Conservation (phyloP, 2,888 invertebrate species). For the Electrophaes corylata region DNA sequence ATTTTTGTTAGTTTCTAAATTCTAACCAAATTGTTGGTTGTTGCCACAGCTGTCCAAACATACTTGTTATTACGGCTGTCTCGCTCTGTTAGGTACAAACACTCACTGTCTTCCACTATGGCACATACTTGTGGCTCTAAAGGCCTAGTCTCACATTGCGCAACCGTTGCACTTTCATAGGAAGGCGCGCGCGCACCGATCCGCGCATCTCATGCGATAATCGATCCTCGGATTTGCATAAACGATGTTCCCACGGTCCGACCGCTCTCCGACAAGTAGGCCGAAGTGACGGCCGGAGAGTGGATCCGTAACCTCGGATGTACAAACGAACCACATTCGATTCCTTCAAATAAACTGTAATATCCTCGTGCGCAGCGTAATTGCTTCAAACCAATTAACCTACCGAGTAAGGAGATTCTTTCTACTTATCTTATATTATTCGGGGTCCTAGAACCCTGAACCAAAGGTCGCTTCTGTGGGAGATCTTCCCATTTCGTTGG, state of each 20-base stretch:
- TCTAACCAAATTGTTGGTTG: neutral
- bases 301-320: conserved; percentile 70
- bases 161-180: conserved; percentile 77
- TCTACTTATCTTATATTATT: neutral
- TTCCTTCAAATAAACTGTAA: conserved; percentile 14
- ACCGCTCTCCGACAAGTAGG: conserved; percentile 68
- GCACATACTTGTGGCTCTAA: neutral
- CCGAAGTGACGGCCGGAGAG: conserved; percentile 69
- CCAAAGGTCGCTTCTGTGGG: too few species aligned
- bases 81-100: conserved; percentile 11
- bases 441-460: too few species aligned
- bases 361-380: conserved; percentile 7
- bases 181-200: conserved; percentile 46
- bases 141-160: conserved; percentile 48
- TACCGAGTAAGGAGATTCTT: neutral
- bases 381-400: conserved; percentile 1
- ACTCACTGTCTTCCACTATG: conserved; percentile 5
- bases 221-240: conserved; percentile 78
- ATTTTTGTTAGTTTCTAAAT: too few species aligned
- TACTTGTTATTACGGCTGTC: conserved; percentile 5
- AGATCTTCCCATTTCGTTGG: too few species aligned
- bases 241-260: conserved; percentile 76
- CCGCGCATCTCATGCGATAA: conserved; percentile 60
- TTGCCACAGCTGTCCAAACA: neutral
- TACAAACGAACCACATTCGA: conserved; percentile 35